phyloP scores from a whole-genome alignment of 1,140 invertebrate genomes.

The Idris sp. region DNA sequence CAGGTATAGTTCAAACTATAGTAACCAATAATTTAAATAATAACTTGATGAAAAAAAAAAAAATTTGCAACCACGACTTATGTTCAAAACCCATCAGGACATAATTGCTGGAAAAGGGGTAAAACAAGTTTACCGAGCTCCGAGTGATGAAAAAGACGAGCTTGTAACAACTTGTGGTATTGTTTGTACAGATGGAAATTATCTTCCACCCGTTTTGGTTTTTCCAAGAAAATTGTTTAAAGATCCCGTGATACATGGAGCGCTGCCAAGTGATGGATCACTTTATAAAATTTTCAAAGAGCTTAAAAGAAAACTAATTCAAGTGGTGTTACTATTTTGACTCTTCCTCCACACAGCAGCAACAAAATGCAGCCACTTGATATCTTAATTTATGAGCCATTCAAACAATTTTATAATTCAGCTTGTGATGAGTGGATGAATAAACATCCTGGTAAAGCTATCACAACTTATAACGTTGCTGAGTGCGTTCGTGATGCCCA shows the following conservation, averaged over 20 bases:
- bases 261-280: slow-evolving; percentile 25
- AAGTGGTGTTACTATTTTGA: slow-evolving; percentile 68
- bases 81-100: slow-evolving; percentile 9
- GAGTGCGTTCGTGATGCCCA: neutral
- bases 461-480: neutral
- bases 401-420: slow-evolving; percentile 65
- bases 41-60: too few species aligned
- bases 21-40: too few species aligned
- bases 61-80: too few species aligned
- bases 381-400: slow-evolving; percentile 68
- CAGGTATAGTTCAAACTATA: too few species aligned
- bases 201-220: slow-evolving; percentile 15
- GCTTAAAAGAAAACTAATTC: slow-evolving; percentile 46
- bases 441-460: neutral
- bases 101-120: slow-evolving; percentile 11
- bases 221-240: slow-evolving; percentile 42
- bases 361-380: slow-evolving; percentile 77
- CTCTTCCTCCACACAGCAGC: slow-evolving; percentile 70
- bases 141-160: slow-evolving; percentile 27
- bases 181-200: slow-evolving; percentile 22
- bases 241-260: slow-evolving; percentile 8
- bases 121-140: slow-evolving; percentile 21
- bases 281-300: slow-evolving; percentile 17
- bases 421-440: slow-evolving; percentile 17
- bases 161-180: slow-evolving; percentile 21